phyloP scores from a whole-genome alignment of 2,888 invertebrate genomes.

The Caenorhabditis becei region DNA sequence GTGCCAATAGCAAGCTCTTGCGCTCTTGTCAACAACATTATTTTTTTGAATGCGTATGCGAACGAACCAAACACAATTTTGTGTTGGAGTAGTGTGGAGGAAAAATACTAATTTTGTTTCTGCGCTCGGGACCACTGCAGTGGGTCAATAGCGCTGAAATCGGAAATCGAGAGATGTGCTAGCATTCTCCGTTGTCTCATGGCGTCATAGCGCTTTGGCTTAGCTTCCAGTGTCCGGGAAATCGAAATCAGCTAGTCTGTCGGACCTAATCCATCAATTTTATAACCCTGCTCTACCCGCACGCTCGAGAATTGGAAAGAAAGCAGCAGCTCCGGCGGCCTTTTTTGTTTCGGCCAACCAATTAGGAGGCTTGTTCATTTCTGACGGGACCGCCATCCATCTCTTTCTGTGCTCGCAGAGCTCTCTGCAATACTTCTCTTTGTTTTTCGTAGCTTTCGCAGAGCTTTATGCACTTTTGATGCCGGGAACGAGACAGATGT shows the following conservation, averaged over 20 bases:
- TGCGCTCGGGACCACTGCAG: not conserved
- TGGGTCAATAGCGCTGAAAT: not conserved
- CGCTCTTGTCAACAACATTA: constrained; percentile 31
- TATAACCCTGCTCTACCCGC: constrained; percentile 41
- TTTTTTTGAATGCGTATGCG: constrained; percentile 31
- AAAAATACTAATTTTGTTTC: constrained; percentile 26
- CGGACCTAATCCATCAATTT: constrained; percentile 57
- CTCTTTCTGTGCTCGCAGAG: constrained; percentile 25
- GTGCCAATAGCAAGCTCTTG: constrained; percentile 25
- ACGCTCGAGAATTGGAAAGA: constrained; percentile 29
- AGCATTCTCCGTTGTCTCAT: not conserved
- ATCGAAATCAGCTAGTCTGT: constrained; percentile 31
- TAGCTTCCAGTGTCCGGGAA: constrained; percentile 1
- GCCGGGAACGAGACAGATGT: not conserved
- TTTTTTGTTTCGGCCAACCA: constrained; percentile 58
- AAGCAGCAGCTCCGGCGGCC: constrained; percentile 23
- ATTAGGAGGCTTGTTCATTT: constrained; percentile 55
- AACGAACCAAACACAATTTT: constrained; percentile 28
- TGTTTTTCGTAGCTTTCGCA: constrained; percentile 36
- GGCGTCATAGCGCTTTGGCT: too few species aligned
- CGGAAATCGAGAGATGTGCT: not conserved
- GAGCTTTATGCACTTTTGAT: constrained; percentile 23
- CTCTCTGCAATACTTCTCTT: constrained; percentile 8
- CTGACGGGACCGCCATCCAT: constrained; percentile 44
- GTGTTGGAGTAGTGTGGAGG: not conserved